These are phyloP conservation scores for Shargacucullia verbasci DNA, from an alignment of 2,888 invertebrate genomes.

Conservation along the genomic window DNA sequence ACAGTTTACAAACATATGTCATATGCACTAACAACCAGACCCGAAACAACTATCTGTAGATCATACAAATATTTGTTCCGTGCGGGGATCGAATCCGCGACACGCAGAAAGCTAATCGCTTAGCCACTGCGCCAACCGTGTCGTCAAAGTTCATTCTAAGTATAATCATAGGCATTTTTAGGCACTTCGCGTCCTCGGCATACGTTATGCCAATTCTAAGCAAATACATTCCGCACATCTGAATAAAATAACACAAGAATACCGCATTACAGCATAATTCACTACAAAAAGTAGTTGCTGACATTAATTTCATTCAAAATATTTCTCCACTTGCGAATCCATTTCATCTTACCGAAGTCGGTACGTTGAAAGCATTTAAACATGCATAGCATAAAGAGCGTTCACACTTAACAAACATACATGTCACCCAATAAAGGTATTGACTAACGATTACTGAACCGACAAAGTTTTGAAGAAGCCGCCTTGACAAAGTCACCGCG, in stretches of 20 bases:
- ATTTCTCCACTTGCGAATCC: constrained; percentile 45
- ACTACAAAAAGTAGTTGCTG: constrained; percentile 23
- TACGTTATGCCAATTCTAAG: too few species aligned
- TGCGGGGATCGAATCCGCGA: too few species aligned
- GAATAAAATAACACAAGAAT: constrained; percentile 13
- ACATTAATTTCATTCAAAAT: constrained; percentile 51
- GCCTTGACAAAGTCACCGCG: constrained; percentile 65
- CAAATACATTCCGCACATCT: neutral
- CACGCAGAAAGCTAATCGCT: too few species aligned
- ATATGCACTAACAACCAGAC: too few species aligned
- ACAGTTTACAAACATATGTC: too few species aligned
- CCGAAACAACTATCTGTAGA: too few species aligned
- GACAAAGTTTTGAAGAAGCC: constrained; percentile 62
- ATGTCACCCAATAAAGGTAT: constrained; percentile 60
- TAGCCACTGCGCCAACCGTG: too few species aligned
- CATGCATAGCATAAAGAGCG: constrained; percentile 56
- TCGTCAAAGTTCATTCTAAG: too few species aligned
- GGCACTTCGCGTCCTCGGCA: too few species aligned
- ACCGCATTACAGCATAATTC: constrained; percentile 13
- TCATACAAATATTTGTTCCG: too few species aligned
- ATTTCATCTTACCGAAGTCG: constrained; percentile 49
- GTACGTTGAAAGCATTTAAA: constrained; percentile 56
- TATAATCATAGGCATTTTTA: too few species aligned
- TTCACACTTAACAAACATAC: constrained; percentile 63
- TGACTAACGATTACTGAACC: constrained; percentile 56